Evolutionary conservation across 2,797 vertebrate genomes (phyloP).

Genomic region (Myiotriccus ornatus): DNA sequence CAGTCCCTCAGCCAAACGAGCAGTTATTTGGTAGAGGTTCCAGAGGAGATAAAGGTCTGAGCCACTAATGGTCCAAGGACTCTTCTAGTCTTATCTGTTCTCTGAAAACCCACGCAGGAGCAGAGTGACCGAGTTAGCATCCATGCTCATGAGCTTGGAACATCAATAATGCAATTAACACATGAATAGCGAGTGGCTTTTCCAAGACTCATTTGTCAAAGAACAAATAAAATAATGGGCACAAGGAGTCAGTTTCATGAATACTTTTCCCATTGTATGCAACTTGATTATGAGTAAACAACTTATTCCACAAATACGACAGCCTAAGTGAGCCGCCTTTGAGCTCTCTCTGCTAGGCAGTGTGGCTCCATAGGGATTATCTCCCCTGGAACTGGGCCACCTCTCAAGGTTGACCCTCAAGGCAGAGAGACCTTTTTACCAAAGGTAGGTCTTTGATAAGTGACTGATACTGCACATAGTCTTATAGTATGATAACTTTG

Average conservation of each 20-base stretch:
- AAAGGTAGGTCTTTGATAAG: neutral
- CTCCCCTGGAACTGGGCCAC: neutral
- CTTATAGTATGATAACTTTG: neutral
- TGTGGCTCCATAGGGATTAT: fast-evolving
- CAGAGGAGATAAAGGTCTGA: neutral
- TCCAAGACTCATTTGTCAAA: neutral
- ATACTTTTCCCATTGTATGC: neutral
- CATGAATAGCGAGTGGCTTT: neutral
- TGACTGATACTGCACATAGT: fast-evolving
- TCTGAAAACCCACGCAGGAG: neutral
- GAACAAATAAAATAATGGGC: neutral
- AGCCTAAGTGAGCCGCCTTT: neutral
- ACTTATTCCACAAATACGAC: neutral
- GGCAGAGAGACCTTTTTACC: neutral
- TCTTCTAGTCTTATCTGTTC: neutral
- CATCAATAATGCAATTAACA: neutral
- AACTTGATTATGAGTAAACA: neutral
- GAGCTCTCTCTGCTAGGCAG: neutral
- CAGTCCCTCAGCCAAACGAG: neutral
- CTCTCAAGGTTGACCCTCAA: neutral
- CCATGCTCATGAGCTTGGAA: neutral
- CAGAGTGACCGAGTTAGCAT: neutral
- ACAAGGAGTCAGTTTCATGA: neutral
- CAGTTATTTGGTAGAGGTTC: no score
- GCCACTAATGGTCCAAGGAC: neutral